Evolutionary conservation across 1,140 invertebrate genomes (phyloP), one percentile per base, ranked within the genome.

Genomic region (Neodiprion virginianus): DNA sequence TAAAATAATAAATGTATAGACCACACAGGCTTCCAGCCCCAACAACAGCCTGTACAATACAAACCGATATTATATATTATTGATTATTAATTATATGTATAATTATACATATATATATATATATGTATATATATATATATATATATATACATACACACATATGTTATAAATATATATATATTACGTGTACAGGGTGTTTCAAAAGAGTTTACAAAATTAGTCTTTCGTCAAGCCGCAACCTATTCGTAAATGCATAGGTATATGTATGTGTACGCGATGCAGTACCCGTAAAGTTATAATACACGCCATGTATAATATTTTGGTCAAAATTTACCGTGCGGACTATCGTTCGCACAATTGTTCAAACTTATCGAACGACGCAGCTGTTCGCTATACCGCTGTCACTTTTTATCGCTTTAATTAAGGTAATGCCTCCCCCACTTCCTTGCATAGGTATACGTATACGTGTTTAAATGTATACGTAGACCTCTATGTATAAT

Each of bases 171-270:
- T 69, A 7, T 69, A 69, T 83, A 83, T 81, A 21, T 83, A 81
- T 84, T 86, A 79, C 82, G 83, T 84, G 84, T 80, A 86, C 84
- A 86, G 86, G 84, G 86, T 88, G 86, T 86, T 85, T 85, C 75
- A 84, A 84, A 86, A 86, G 82, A 85, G 53, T 61, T 61, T 61
- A 61, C 53, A 5, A 61, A 12, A 14, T 40, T 40, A 40, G 28
- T 40, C 2, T 40, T 40, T 40, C 28, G 28, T 40, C 28, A 5
- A 40, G 28, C 28, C 28, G 28, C 5, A 40, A 40, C 28, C 28
- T 40, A 40, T 40, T 40, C 28, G 28, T 40, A 40, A 40, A 40
- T 5, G 5, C 28, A 40, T 40, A 40, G 28, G 28, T 40, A 3
- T 40, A 40, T 40, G 28, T 40, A 40, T 40, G 28, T 40, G 28